These are phyloP conservation scores for Cyclina sinensis DNA, from an alignment of 1,140 invertebrate species.

Conservation along the genomic window DNA sequence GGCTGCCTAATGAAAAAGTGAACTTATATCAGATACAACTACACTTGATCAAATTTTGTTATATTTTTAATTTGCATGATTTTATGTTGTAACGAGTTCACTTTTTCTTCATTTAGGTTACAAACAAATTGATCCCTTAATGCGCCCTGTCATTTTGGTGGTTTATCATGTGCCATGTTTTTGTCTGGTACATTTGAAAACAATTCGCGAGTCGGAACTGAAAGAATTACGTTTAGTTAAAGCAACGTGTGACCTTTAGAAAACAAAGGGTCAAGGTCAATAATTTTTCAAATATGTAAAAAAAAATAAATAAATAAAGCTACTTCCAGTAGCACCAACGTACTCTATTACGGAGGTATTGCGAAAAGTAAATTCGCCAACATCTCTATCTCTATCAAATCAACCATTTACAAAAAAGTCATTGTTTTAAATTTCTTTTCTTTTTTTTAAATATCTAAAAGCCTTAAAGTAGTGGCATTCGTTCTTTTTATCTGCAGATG, in stretches of 20 bases:
- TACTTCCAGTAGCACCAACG: not conserved
- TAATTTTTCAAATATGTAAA: constrained; percentile 35
- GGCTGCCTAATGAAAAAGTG: not conserved
- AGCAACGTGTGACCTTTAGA: not conserved
- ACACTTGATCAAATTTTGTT: not conserved
- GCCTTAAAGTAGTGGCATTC: too few species aligned
- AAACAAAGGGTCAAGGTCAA: not conserved
- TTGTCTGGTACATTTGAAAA: not conserved
- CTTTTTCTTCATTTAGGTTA: not conserved
- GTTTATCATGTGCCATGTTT: too few species aligned
- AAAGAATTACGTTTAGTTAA: not conserved
- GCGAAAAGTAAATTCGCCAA: not conserved
- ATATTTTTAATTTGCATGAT: too few species aligned
- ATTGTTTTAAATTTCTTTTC: too few species aligned
- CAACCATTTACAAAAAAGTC: too few species aligned
- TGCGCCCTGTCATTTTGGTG: not conserved
- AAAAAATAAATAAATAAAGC: not conserved
- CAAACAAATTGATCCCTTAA: not conserved
- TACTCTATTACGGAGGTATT: not conserved
- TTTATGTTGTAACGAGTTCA: not conserved
- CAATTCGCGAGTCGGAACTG: too few species aligned
- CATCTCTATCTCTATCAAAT: not conserved
- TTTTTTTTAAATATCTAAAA: too few species aligned
- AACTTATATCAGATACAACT: not conserved
- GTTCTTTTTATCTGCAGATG: not conserved